Evolutionary conservation across 2,797 vertebrate species (phyloP), one percentile per base, ranked within the genome.

Genomic region (Galagoides demidoff): DNA sequence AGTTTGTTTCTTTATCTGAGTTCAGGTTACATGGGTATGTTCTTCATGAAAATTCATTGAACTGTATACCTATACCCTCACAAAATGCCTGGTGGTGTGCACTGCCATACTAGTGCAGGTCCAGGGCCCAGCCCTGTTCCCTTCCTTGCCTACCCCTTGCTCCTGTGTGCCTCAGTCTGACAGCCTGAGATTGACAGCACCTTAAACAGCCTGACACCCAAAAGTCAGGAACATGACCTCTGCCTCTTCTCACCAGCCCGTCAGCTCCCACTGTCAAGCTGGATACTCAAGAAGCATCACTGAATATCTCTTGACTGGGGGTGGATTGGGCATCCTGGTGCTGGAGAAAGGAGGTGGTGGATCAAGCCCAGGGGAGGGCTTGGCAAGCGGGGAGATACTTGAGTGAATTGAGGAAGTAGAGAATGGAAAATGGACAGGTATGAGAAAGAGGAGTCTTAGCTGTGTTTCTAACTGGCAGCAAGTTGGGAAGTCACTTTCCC

Each of bases 1-100:
- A 55, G 64, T 96, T 57, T 78, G 9, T 81, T 85, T 92, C 85
- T 55, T 83, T 83, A 68, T 87, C 92, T 88, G 83, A 64, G 49
- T 68, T 84, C 37, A 19, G 22, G 31, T 85, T 84, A 76, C 52
- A 81, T 4, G 12, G 29, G 17, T 49, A 8, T 37, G 25, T 66
- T 86, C 49, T 39, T 22, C 22, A 64, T 63, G 31, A 64, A 59
- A 52, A 76, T 43, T 52, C 59, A 70, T 16, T 52, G 68, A 52
- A 9, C 59, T 78, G 45, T 45, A 91, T 63, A 76, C 7, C 76
- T 93, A 59, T 17, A 43, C 10, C 10, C 25, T 76, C 13, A 25
- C 2, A 10, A 52, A 27, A 27, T 59, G 29, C 22, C 49, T 20
- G 27, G 31, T 7, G 8, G 77, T 55, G n/a, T 14, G 13, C 39